These are phyloP conservation scores for Martes martes DNA, from an alignment of 2,113 vertebrate genomes.

Conservation along the genomic window DNA sequence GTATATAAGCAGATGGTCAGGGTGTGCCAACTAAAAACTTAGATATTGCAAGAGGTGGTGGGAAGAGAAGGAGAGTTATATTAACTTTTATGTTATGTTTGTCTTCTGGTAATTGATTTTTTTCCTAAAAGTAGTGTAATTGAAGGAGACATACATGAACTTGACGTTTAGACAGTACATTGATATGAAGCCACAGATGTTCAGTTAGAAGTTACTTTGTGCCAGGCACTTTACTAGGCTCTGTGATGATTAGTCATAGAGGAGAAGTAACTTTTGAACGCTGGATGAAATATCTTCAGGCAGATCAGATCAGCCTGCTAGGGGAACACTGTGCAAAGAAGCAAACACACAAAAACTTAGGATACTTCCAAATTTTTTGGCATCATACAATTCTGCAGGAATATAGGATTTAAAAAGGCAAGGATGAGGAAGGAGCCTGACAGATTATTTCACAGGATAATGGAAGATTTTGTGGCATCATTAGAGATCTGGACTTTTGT, in stretches of 20 bases:
- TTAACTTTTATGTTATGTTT: not conserved
- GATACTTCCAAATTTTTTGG: not conserved
- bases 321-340: not conserved
- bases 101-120: not conserved
- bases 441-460: not conserved
- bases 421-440: not conserved
- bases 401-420: not conserved
- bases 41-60: not conserved
- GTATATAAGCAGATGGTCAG: not conserved
- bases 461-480: not conserved
- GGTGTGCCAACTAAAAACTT: not conserved
- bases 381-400: not conserved
- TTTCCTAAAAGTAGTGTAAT: not conserved
- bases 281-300: not conserved
- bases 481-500: not conserved
- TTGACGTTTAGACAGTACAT: not conserved
- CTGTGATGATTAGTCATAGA: not conserved
- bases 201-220: not conserved
- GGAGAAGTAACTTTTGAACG: not conserved
- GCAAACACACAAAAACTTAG: not conserved
- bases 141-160: not conserved
- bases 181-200: not conserved
- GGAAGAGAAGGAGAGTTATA: not conserved
- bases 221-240: not conserved
- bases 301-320: not conserved